Percentiles rank a stretch among this genome's conserved stretches.
These are phyloP conservation scores for Mesoclemmys tuberculata DNA, from an alignment of 2,113 vertebrate species.

Conservation along the genomic window DNA sequence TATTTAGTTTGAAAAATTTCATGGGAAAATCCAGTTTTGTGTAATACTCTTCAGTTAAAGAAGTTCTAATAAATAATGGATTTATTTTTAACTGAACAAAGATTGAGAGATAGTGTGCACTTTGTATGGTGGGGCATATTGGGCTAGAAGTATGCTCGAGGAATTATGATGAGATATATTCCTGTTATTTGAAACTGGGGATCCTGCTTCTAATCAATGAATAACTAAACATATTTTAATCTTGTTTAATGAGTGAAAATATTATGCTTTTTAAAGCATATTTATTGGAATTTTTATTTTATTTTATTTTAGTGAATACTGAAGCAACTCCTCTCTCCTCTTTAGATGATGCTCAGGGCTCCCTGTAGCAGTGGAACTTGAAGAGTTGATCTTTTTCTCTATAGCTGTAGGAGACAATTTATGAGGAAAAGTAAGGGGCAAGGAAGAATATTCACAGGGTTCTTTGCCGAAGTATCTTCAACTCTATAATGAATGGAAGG, in stretches of 20 bases:
- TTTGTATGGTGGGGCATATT: neutral
- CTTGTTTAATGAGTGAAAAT: neutral
- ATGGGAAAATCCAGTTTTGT: neutral
- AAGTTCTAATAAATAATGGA: neutral
- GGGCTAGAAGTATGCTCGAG: neutral
- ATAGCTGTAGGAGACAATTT: neutral
- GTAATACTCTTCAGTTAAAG: neutral
- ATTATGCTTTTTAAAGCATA: neutral
- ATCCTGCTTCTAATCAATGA: neutral
- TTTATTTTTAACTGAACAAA: neutral
- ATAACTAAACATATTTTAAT: neutral
- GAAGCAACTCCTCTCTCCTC: neutral
- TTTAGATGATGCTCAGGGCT: neutral
- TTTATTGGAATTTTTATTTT: neutral
- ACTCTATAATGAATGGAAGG: neutral
- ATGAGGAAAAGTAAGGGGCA: accelerated
- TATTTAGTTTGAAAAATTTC: neutral
- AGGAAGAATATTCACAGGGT: neutral
- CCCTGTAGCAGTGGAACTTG: neutral
- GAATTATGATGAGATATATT: neutral
- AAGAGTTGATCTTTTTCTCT: neutral
- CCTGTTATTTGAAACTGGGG: accelerated
- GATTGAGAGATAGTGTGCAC: neutral
- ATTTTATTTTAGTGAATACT: neutral
- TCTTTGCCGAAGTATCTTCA: neutral